Percentiles rank a stretch among this genome's conserved stretches.
phyloP scores from a whole-genome alignment of 2,797 vertebrate genomes.

The Aldrovandia affinis region DNA sequence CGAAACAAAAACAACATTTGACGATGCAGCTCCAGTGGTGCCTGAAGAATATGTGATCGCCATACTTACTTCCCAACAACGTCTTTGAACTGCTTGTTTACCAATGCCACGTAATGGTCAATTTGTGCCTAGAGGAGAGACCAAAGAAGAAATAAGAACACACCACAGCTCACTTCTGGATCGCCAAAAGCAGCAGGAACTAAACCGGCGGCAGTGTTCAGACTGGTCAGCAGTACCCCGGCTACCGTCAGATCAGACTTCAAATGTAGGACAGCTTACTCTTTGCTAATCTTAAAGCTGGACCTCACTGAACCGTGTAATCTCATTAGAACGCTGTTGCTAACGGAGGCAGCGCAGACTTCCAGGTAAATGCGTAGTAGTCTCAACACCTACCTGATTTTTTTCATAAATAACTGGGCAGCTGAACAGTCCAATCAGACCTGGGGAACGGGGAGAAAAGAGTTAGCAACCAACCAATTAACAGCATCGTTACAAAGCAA shows the following conservation, averaged over 20 bases:
- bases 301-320: neutral
- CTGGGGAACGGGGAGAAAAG: conserved; percentile 60
- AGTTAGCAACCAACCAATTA: neutral
- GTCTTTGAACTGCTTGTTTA: conserved; percentile 88
- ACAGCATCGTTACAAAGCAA: neutral
- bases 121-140: conserved; percentile 81
- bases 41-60: too few species aligned
- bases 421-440: conserved; percentile 88
- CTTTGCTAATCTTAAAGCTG: neutral
- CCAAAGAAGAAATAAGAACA: neutral
- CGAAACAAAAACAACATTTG: neutral
- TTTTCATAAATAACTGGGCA: conserved; percentile 94
- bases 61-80: conserved; percentile 86
- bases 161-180: neutral
- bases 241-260: neutral
- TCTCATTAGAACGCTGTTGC: neutral
- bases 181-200: neutral
- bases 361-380: neutral
- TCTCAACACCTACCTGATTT: conserved; percentile 83
- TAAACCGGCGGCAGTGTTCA: neutral
- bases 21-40: too few species aligned
- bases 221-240: too few species aligned
- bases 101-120: conserved; percentile 86
- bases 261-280: neutral
- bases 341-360: too few species aligned